Base-by-base conservation (phyloP, 2,888 invertebrate species). In the Prionchulus punctatus region DNA sequence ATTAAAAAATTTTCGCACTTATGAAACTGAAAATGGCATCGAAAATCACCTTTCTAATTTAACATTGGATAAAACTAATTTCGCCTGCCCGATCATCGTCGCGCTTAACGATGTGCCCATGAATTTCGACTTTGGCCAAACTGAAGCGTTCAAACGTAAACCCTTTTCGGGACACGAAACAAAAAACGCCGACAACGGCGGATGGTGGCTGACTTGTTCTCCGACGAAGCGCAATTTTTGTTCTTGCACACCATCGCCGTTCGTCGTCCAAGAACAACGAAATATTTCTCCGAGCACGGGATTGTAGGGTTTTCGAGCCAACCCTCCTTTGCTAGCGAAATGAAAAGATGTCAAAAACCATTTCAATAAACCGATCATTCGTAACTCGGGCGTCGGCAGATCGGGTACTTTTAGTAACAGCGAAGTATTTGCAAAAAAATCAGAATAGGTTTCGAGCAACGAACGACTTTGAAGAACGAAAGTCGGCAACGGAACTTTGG, bases 281-380 rank as follows among this genome's bases (percentile, higher is more conserved):
- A 78, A 78, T 30, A 72, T 72, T 66, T 78, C 78, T 1, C 78
- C 78, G 47, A 78, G 71, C 43, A 78, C 73, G 1, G 78, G 78
- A 64, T 78, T 78, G 65, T 75, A 78, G 1, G 77, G 78, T 62
- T 78, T 78, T 65, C 76, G 76, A 43, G 75, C 36, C 75, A 30
- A 63, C 59, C 36, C 64, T 62, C 51, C 66, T 63, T 57, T 63
- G 30, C 1, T 48, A 49, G 28, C 30, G 25, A 50, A 31, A 60
- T 27, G 53, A 23, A n/a, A 59, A 25, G 18, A 36, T 2, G 23
- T 23, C 4, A 30, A 36, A 36, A 36, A 77, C 77, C 76, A 77
- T 59, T 75, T 71, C 36, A 76, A 62, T 31, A 76, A 71, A 18
- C 71, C 70, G 59, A 73, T 57, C 69, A 76, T 72, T 45, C 75